Conservation (phyloP, 30 jellyfish, hydroid and myxozoan species). For the Hydractinia symbiolongicarpus region DNA sequence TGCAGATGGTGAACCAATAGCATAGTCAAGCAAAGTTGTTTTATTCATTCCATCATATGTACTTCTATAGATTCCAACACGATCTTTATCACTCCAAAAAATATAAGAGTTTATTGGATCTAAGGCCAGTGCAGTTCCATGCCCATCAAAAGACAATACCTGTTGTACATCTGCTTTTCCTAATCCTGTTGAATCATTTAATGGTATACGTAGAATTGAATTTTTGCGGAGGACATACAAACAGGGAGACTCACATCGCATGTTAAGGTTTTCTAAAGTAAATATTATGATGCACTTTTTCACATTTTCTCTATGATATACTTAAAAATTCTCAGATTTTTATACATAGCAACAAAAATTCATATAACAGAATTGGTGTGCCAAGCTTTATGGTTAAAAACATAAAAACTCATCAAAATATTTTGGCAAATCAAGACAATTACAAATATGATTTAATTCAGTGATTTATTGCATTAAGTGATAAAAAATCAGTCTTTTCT, state of each 20-base stretch:
- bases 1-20: constrained; percentile 51
- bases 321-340: too few relatives aligned
- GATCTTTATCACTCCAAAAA: background rate
- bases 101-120: constrained; percentile 20
- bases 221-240: background rate
- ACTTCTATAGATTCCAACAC: background rate
- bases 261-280: too few relatives aligned
- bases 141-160: background rate
- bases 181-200: constrained; percentile 3
- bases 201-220: background rate
- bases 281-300: too few relatives aligned
- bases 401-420: too few relatives aligned
- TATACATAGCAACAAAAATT: too few relatives aligned
- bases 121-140: constrained; percentile 17
- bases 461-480: too few relatives aligned
- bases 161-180: background rate
- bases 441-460: too few relatives aligned
- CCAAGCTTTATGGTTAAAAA: too few relatives aligned
- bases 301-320: too few relatives aligned
- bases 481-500: too few relatives aligned
- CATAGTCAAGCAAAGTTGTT: constrained; percentile 37
- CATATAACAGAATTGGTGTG: too few relatives aligned
- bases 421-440: too few relatives aligned
- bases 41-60: constrained; percentile 6
- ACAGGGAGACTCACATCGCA: background rate